Base-by-base conservation (phyloP, 2,888 invertebrate genomes). In the Dynastes hyllus region DNA sequence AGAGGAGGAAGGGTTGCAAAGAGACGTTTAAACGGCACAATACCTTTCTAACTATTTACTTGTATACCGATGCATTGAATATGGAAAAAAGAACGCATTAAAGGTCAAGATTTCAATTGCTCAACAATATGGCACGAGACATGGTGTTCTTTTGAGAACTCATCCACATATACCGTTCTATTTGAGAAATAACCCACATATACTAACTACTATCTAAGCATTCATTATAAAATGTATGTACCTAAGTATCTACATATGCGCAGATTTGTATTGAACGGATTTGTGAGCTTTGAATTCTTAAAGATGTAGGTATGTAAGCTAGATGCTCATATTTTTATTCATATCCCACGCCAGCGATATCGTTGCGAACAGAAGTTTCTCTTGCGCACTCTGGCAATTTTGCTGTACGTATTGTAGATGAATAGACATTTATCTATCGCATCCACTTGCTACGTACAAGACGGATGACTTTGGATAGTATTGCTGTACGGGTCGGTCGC, bases 351-450 rank as follows among this genome's bases (percentile, higher is more conserved):
- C 27, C 22, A 58, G n/a, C 6, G 22, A 69, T 22, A 69, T 69
- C 69, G 27, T 69, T 51, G 51, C 13, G 50, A 51, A 32, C 69
- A 69, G 50, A 51, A 27, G 69, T 69, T 69, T 13, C 67, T 16
- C 13, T 29, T 51, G 69, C n/a, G 29, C 50, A 51, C n/a, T 29
- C 29, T 8, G 11, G 32, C 63, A 63, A 63, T 63, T 13, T 63
- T 13, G 45, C 55, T 22, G 3, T 22, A 55, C 32, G 32, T 22
- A 6, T 55, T 55, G n/a, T 22, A 22, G 22, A 22, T 16, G 13
- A 29, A 63, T 63, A 27, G 29, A 63, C 13, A 32, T 32, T 32
- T 63, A 63, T 63, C 32, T 29, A 63, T 63, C 22, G 29, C 63
- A 63, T 32, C 29, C 13, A 32, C 9, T 45, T 45, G 9, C 8